phyloP scores from a whole-genome alignment of 2,113 vertebrate genomes.

The Protomyctophum bolini region DNA sequence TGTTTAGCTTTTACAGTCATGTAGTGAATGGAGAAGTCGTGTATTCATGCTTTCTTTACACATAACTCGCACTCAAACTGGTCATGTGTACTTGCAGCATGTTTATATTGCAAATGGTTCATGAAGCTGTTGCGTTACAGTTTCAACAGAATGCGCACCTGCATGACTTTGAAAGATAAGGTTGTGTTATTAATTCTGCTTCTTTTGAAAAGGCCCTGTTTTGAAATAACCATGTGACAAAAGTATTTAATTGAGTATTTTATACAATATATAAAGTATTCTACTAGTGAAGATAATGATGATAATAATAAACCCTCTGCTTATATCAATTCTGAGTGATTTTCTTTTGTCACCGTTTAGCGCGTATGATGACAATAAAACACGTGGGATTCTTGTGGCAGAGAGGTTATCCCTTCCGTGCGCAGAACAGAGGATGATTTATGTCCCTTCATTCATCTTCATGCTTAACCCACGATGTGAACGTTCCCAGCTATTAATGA shows the following conservation, averaged over 20 bases:
- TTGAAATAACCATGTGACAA: conserved; percentile 38
- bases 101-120: conserved; percentile 69
- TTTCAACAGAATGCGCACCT: conserved; percentile 51
- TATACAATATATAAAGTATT: conserved; percentile 16
- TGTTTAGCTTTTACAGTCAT: conserved; percentile 54
- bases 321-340: conserved; percentile 26
- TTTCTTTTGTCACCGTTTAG: conserved; percentile 24
- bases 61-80: conserved; percentile 13
- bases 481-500: conserved; percentile 58
- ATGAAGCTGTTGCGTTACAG: conserved; percentile 55
- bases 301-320: conserved; percentile 54
- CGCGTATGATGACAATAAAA: too few relatives aligned
- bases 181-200: conserved; percentile 44
- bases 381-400: too few relatives aligned
- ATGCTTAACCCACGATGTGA: conserved; percentile 57
- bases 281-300: neutral
- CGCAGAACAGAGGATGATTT: conserved; percentile 44
- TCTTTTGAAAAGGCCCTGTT: conserved; percentile 33
- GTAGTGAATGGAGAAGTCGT: neutral
- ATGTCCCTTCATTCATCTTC: conserved; percentile 61
- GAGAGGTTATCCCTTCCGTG: conserved; percentile 7
- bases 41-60: conserved; percentile 25
- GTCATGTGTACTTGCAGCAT: conserved; percentile 12
- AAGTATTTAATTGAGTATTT: conserved; percentile 46
- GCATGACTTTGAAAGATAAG: conserved; percentile 47